Evolutionary conservation across 2,113 vertebrate species (phyloP), one percentile per base, ranked within the genome.

Genomic region (Acrocephalus arundinaceus): DNA sequence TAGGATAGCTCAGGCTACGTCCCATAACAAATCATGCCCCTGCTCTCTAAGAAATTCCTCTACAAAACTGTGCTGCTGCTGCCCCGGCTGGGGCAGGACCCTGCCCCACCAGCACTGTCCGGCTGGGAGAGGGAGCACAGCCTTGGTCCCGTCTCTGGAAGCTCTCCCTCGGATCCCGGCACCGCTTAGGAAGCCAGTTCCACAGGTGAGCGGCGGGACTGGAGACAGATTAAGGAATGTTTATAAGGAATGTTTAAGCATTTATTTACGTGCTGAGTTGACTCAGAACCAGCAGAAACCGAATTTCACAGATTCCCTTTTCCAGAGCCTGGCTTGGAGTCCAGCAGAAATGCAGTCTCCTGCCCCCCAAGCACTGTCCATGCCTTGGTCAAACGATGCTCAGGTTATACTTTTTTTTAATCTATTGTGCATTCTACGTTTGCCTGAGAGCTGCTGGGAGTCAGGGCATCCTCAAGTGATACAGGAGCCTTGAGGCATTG

Each of bases 101-200:
- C n/a, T n/a, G n/a, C n/a, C n/a, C n/a, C n/a, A 1, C 9, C 63
- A 18, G 48, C 45, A 11, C 4, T 0, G 58, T 2, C 39, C 19
- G 3, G 23, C 31, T 15, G 58, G 24, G 37, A 39, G 19, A 8
- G 8, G 48, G 14, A 41, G 66, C 57, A 8, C 30, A 35, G 16
- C 25, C 57, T 1, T 1, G 21, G 2, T 11, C 15, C n/a, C 0
- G n/a, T 0, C 30, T 16, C 28, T 17, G 43, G 63, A 33, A 49
- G 20, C 10, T 30, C 18, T 27, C 19, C 57, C 28, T 16, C 4
- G 22, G 30, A 13, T 27, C 17, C 52, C 1, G 0, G 43, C 4
- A 2, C 27, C 4, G 0, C 37, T 54, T 24, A 5, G 68, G 39
- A 59, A 51, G n/a, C 73, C 62, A 2, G 14, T 81, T 17, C 48